phyloP scores from a whole-genome alignment of 2,797 vertebrate species.

The Atherinosoma microstoma region DNA sequence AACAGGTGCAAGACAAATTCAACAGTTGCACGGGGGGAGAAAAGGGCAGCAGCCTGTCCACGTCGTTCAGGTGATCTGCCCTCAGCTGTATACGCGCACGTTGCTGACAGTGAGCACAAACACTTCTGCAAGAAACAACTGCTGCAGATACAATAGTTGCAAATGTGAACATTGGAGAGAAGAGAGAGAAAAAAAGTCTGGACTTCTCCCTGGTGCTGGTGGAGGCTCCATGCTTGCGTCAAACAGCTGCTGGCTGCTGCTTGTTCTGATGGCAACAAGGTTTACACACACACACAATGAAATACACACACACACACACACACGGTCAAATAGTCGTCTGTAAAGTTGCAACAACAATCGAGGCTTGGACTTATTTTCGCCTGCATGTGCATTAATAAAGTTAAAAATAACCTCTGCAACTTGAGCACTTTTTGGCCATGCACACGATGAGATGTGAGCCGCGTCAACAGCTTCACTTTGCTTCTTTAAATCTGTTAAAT shows the following conservation, averaged over 20 bases:
- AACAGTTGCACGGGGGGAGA: constrained; percentile 38
- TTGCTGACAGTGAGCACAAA: constrained; percentile 15
- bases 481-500: constrained; percentile 6
- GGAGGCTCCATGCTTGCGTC: constrained; percentile 66
- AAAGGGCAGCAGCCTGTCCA: constrained; percentile 27
- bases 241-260: constrained; percentile 75
- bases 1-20: constrained; percentile 69
- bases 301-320: constrained; percentile 42
- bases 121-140: constrained; percentile 35
- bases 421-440: constrained; percentile 40
- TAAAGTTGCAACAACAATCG: constrained; percentile 57
- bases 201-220: constrained; percentile 37
- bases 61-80: constrained; percentile 46
- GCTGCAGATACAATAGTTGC: constrained; percentile 38
- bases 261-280: constrained; percentile 65
- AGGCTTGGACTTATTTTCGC: constrained; percentile 59
- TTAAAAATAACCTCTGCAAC: constrained; percentile 70
- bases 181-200: constrained; percentile 2
- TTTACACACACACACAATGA: constrained; percentile 47
- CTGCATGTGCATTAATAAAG: constrained; percentile 69
- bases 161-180: constrained; percentile 38
- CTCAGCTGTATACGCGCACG: background rate
- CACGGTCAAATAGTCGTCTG: constrained; percentile 42
- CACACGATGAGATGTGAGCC: constrained; percentile 11
- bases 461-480: constrained; percentile 12